Evolutionary conservation across 2,113 vertebrate genomes (phyloP).

Genomic region (Lepus europaeus): DNA sequence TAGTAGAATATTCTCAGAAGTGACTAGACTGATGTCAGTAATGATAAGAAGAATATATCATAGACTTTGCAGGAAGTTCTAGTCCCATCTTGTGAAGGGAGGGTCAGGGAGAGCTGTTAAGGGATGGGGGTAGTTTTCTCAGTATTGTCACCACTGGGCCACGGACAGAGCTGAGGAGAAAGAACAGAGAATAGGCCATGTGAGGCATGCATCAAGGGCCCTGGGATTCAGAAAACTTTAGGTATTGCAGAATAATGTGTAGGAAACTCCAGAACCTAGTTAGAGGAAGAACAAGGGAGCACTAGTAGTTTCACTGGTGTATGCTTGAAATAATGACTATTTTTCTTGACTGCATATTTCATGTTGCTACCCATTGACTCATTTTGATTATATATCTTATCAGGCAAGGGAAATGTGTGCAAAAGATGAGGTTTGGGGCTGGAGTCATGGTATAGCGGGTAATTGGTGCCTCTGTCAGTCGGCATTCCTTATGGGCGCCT

Average conservation of each 20-base stretch:
- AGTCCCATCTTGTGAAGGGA: neutral
- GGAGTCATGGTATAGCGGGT: too few species aligned
- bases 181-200: neutral
- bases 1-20: neutral
- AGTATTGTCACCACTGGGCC: neutral
- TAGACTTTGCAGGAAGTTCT: neutral
- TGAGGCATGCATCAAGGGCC: neutral
- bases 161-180: neutral
- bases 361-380: neutral
- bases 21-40: neutral
- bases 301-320: neutral
- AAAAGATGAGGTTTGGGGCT: neutral
- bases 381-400: neutral
- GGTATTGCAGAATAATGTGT: neutral
- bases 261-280: neutral
- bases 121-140: neutral
- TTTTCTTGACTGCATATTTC: neutral
- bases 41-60: neutral
- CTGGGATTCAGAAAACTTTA: neutral
- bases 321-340: neutral
- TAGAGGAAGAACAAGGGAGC: neutral
- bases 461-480: too few species aligned
- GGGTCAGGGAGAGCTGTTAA: neutral
- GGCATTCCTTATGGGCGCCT: too few species aligned
- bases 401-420: neutral